phyloP scores from a whole-genome alignment of 2,888 invertebrate species.

The Helleia helle region DNA sequence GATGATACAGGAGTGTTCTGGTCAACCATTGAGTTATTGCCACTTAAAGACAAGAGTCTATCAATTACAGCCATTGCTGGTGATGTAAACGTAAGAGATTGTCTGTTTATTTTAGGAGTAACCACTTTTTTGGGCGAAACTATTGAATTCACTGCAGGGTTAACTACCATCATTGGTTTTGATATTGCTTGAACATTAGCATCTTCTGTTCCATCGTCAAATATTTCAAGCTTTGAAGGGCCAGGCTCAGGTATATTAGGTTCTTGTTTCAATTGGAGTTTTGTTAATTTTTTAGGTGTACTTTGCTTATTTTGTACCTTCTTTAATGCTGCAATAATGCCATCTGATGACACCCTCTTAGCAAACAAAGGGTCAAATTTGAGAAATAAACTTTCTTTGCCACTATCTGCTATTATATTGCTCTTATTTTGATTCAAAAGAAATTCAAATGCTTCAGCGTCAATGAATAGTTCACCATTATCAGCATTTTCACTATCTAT shows the following conservation, averaged over 20 bases:
- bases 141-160: slow-evolving; percentile 52
- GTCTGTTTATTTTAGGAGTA: slow-evolving; percentile 44
- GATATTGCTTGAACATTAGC: slow-evolving; percentile 35
- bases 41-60: slow-evolving; percentile 58
- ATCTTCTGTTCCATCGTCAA: slow-evolving; percentile 39
- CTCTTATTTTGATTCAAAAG: slow-evolving; percentile 54
- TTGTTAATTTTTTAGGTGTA: slow-evolving; percentile 40
- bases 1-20: slow-evolving; percentile 35
- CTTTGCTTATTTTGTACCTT: slow-evolving; percentile 44
- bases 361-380: slow-evolving; percentile 65
- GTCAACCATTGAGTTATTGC: slow-evolving; percentile 39
- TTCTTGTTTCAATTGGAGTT: slow-evolving; percentile 1
- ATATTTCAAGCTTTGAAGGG: slow-evolving; percentile 29
- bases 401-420: slow-evolving; percentile 49
- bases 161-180: slow-evolving; percentile 64
- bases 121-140: slow-evolving; percentile 40
- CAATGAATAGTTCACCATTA: slow-evolving; percentile 55
- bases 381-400: slow-evolving; percentile 62
- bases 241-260: slow-evolving; percentile 12
- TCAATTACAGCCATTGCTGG: slow-evolving; percentile 71
- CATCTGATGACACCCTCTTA: slow-evolving; percentile 47
- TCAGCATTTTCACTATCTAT: slow-evolving; percentile 36
- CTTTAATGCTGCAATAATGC: slow-evolving; percentile 41
- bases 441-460: slow-evolving; percentile 61
- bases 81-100: slow-evolving; percentile 57